These are phyloP conservation scores for Ailurus styani DNA, from an alignment of 2,113 vertebrate genomes.

Conservation along the genomic window DNA sequence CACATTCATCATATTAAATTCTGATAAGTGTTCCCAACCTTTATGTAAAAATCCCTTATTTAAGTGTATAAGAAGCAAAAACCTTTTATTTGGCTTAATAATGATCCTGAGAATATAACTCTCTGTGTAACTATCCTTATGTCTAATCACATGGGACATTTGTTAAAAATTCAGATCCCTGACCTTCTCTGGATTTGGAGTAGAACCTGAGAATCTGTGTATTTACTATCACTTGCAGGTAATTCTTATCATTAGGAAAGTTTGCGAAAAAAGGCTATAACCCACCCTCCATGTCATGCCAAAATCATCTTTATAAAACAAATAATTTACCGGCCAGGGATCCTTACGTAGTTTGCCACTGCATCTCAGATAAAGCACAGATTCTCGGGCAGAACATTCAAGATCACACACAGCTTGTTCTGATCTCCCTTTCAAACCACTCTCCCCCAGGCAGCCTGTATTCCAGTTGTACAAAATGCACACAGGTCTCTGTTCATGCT, in stretches of 20 bases:
- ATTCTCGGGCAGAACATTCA: neutral
- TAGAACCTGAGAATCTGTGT: neutral
- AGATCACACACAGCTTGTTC: neutral
- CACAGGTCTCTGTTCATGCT: neutral
- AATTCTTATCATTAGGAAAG: neutral
- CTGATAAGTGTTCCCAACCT: neutral
- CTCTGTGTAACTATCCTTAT: neutral
- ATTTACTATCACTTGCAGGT: neutral
- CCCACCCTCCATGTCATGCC: neutral
- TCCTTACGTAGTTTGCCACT: neutral
- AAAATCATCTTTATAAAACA: neutral
- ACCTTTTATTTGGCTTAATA: slow-evolving; percentile 13
- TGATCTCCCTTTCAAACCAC: neutral
- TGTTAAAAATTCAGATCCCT: neutral
- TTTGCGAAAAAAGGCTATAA: neutral
- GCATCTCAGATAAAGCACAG: neutral
- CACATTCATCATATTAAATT: neutral
- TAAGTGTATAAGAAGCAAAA: neutral
- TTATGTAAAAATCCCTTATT: neutral
- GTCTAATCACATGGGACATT: neutral
- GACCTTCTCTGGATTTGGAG: neutral
- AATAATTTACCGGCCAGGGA: neutral
- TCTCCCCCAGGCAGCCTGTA: neutral
- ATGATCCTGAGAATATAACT: neutral
- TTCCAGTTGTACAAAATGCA: neutral